Conservation (phyloP, 2,888 invertebrate genomes). For the Polia nebulosa region DNA sequence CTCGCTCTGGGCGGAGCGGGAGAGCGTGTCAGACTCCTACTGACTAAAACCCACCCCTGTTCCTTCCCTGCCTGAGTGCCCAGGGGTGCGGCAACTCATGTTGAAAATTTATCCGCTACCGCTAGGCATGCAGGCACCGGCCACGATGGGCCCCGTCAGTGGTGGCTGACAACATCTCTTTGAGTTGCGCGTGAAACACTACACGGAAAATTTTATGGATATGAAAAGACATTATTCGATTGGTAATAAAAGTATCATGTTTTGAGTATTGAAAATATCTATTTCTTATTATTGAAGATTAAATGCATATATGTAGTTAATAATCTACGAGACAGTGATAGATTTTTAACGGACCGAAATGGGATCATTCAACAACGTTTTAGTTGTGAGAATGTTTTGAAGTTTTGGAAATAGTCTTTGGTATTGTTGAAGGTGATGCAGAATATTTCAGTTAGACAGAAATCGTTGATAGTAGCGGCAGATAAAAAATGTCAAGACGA, state of each 20-base stretch:
- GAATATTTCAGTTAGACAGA: not conserved
- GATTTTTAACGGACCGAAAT: not conserved
- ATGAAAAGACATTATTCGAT: constrained; percentile 9
- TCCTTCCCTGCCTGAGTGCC: too few relatives aligned
- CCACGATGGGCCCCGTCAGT: too few relatives aligned
- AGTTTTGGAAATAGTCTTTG: not conserved
- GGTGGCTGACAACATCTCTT: too few relatives aligned
- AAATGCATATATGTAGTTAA: not conserved
- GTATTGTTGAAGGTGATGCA: not conserved
- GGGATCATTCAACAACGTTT: not conserved
- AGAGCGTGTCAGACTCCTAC: too few relatives aligned
- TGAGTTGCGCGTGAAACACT: too few relatives aligned
- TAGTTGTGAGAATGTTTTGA: too few relatives aligned
- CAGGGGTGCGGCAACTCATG: too few relatives aligned
- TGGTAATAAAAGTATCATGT: not conserved
- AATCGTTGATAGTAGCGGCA: not conserved
- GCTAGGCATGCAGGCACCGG: too few relatives aligned
- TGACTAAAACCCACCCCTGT: too few relatives aligned
- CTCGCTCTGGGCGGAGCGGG: too few relatives aligned
- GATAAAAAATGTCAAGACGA: too few relatives aligned
- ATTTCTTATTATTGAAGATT: not conserved
- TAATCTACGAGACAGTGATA: not conserved
- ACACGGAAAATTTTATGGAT: constrained; percentile 9
- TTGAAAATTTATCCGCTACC: too few relatives aligned
- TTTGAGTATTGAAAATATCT: not conserved